Percentiles rank a stretch among this genome's conserved stretches.
Evolutionary conservation across 2,113 vertebrate genomes (phyloP).

Genomic region (Euleptes europaea): DNA sequence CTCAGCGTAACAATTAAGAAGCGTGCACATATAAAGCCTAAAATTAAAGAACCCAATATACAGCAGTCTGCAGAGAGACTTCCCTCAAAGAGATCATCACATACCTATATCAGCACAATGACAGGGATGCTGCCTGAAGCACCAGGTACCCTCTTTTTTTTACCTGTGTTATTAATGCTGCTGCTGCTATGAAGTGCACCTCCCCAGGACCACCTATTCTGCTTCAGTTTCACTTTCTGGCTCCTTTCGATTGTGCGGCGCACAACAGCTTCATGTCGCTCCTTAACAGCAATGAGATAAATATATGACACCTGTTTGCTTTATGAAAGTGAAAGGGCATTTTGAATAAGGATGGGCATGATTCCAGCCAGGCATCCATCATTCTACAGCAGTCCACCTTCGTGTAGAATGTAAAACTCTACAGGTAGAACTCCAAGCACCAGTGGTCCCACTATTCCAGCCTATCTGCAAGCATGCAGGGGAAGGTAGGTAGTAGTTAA

Average conservation of each 20-base stretch:
- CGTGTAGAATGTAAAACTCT: too few relatives aligned
- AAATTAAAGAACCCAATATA: constrained; percentile 29
- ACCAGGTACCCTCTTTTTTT: constrained; percentile 54
- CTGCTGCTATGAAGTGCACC: constrained; percentile 75
- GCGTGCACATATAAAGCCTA: neutral
- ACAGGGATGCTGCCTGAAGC: neutral
- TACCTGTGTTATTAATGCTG: constrained; percentile 77
- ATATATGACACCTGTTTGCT: neutral
- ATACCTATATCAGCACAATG: constrained; percentile 6
- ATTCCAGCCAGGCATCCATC: neutral
- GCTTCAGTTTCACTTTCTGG: constrained; percentile 83
- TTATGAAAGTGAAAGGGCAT: neutral
- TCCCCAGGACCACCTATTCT: constrained; percentile 82
- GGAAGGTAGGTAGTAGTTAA: too few relatives aligned
- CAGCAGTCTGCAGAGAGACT: neutral
- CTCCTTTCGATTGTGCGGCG: constrained; percentile 89
- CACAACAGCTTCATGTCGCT: constrained; percentile 89
- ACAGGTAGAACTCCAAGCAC: neutral
- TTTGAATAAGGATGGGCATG: neutral
- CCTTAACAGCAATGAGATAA: constrained; percentile 72
- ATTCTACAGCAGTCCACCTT: neutral
- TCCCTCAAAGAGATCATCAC: constrained; percentile 11
- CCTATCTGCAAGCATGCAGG: neutral
- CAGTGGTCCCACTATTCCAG: neutral
- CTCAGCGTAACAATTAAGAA: constrained; percentile 18